Conservation (phyloP, 2,113 vertebrate genomes). For the Indicator maculatus region DNA sequence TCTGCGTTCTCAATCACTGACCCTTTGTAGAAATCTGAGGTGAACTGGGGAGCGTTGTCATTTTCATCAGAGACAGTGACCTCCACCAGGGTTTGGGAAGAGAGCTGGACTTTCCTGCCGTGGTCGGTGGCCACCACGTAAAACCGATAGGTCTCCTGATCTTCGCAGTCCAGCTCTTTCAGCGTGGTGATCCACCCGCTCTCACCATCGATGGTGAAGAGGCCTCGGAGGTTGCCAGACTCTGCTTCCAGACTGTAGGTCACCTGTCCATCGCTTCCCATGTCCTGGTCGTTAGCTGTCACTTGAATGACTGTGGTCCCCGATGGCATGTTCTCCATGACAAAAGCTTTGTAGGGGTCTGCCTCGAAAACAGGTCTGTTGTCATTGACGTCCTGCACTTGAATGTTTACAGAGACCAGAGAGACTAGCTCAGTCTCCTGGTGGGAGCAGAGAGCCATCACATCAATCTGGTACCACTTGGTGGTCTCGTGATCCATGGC, state of each 20-base stretch:
- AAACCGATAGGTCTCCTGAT: conserved; percentile 81
- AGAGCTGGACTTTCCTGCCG: conserved; percentile 84
- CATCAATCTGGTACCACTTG: conserved; percentile 94
- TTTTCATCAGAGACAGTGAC: conserved; percentile 93
- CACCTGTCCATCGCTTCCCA: conserved; percentile 88
- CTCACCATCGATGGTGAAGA: conserved; percentile 89
- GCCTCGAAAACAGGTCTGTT: conserved; percentile 94
- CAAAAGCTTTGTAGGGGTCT: conserved; percentile 89
- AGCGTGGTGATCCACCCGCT: conserved; percentile 92
- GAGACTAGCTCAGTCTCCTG: conserved; percentile 88
- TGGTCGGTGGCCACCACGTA: conserved; percentile 90
- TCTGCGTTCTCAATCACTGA: conserved; percentile 86
- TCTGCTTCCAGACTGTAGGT: conserved; percentile 86
- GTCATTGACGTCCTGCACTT: conserved; percentile 96
- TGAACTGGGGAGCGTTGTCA: conserved; percentile 90
- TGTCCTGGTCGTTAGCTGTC: conserved; percentile 94
- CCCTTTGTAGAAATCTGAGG: conserved; percentile 84
- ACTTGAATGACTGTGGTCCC: conserved; percentile 96
- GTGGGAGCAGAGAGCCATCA: conserved; percentile 89
- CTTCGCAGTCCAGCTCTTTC: conserved; percentile 87
- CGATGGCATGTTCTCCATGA: conserved; percentile 93
- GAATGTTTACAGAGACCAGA: conserved; percentile 91
- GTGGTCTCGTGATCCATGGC: conserved; percentile 92
- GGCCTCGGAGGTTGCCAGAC: conserved; percentile 68
- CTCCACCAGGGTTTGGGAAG: conserved; percentile 90